Base-by-base conservation (phyloP, 2,888 invertebrate genomes). In the Heteromurus nitidus region DNA sequence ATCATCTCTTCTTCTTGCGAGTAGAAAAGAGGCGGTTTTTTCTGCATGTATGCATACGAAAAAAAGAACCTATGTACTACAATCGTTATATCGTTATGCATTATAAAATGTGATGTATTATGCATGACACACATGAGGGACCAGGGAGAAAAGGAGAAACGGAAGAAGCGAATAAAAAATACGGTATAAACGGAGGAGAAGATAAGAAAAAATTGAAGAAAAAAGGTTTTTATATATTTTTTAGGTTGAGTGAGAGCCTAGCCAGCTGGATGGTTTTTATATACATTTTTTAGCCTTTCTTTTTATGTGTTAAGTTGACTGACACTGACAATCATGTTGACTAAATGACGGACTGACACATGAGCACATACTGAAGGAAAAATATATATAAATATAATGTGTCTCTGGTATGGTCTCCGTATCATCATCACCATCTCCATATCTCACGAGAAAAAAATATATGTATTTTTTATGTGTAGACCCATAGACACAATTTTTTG, bases 31-130 rank as follows among this genome's bases (percentile, higher is more conserved):
- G 16, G 22, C 5, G 30, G 30, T 62, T 62, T 62, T 62, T 53
- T 62, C 30, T 31, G 31, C 31, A 62, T 62, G 30, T 20, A n/a
- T 30, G 30, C 62, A 30, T n/a, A 36, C n/a, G 47, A 13, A 47
- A 16, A n/a, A n/a, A 47, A 5, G 16, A 47, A 47, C 47, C 47
- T 47, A 26, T 55, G 55, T 55, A 16, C 50, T 50, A 55, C 55
- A 55, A 55, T 24, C 55, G 22, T 22, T 53, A 55, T 26, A 55
- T 26, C 55, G 55, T 55, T 55, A 55, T 55, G 55, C 55, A 55
- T 55, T 55, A 55, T 62, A 62, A 62, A 62, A 62, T 62, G 16
- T 62, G 55, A 62, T 62, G 62, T 62, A 62, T 62, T 62, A 62
- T 62, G 62, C 62, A 62, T 62, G 62, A 30, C 31, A 62, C 31